Conservation (phyloP, 2,797 vertebrate species). For the Channallabes apus region DNA sequence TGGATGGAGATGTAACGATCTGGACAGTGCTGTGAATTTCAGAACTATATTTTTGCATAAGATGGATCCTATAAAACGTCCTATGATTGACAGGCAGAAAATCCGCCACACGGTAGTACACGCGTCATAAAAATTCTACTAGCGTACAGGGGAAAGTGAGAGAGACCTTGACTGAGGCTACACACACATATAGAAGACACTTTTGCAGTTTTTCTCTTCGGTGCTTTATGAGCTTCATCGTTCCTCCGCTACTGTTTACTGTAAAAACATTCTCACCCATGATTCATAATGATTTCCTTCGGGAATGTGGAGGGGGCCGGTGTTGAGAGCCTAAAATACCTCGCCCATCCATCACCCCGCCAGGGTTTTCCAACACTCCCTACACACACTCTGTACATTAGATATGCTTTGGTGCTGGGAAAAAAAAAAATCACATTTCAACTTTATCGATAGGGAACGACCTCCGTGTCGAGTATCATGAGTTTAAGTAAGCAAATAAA, state of each 20-base stretch:
- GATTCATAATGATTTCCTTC: constrained; percentile 50
- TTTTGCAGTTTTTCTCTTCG: constrained; percentile 16
- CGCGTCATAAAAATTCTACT: constrained; percentile 29
- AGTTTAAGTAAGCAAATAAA: neutral
- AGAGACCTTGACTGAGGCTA: neutral
- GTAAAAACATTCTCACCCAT: constrained; percentile 60
- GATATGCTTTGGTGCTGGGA: constrained; percentile 4
- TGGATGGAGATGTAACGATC: constrained; percentile 8
- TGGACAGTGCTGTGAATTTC: neutral
- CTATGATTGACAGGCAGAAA: constrained; percentile 37
- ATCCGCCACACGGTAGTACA: constrained; percentile 36
- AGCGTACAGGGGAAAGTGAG: neutral
- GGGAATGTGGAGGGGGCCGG: constrained; percentile 31
- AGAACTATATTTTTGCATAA: constrained; percentile 16
- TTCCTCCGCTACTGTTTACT: constrained; percentile 55
- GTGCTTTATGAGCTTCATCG: constrained; percentile 50
- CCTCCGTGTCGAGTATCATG: neutral
- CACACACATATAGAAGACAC: constrained; percentile 28
- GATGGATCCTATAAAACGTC: constrained; percentile 2
- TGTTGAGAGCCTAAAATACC: constrained; percentile 44
- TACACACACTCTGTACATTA: constrained; percentile 18
- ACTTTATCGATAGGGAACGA: neutral
- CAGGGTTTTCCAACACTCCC: constrained; percentile 18
- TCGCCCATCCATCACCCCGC: constrained; percentile 34
- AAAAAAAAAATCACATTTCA: neutral